A percentile compares a stretch with the other conserved stretches of the same genome.
These are phyloP conservation scores for Hypanus sabinus DNA, from an alignment of 2,113 vertebrate genomes.

Conservation along the genomic window DNA sequence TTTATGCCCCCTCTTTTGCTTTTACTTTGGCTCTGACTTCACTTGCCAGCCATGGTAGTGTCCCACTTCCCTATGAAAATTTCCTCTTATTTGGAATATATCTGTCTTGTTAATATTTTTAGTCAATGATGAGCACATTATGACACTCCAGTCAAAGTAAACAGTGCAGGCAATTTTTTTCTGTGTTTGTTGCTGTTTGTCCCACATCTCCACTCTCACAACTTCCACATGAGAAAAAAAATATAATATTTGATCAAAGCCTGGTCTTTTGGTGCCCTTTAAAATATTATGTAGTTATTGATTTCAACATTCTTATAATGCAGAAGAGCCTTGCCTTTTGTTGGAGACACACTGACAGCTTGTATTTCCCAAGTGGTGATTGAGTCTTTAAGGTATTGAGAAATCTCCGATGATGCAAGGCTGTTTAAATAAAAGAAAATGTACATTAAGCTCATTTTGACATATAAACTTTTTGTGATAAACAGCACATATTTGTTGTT, in stretches of 20 bases:
- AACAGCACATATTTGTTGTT: neutral
- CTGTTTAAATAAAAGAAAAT: neutral
- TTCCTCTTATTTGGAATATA: too few relatives aligned
- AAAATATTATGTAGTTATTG: neutral
- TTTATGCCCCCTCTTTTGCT: too few relatives aligned
- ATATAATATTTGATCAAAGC: neutral
- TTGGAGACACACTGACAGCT: constrained; percentile 64
- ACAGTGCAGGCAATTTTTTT: neutral
- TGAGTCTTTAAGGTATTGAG: constrained; percentile 65
- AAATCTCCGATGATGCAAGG: neutral
- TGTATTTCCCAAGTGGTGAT: constrained; percentile 83
- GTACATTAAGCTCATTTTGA: neutral
- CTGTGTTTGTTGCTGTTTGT: neutral
- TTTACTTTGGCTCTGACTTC: too few relatives aligned
- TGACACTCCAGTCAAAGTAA: neutral
- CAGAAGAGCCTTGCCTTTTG: constrained; percentile 17
- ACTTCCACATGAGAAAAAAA: neutral
- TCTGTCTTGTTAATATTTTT: too few relatives aligned
- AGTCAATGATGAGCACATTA: neutral
- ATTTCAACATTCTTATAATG: neutral
- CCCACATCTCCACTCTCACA: neutral
- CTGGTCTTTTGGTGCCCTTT: neutral
- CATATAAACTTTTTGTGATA: neutral
- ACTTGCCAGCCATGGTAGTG: too few relatives aligned
- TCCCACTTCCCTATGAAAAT: too few relatives aligned